Percentiles rank a stretch among this genome's conserved stretches.
Evolutionary conservation across 2,888 invertebrate genomes (phyloP).

Genomic region (Ypsolopha scabrella): DNA sequence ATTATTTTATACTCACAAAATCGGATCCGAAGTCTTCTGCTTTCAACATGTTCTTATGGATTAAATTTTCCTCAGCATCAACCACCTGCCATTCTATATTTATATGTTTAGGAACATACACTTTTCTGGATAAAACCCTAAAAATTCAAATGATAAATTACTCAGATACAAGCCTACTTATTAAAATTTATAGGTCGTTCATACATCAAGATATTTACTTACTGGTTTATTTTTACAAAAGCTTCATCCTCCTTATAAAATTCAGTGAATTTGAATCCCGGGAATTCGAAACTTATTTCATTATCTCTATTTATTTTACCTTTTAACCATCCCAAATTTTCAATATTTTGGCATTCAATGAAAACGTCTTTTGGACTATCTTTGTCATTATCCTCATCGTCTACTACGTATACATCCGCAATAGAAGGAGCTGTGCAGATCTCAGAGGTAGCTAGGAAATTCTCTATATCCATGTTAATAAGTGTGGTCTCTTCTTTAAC

Average conservation of each 20-base stretch:
- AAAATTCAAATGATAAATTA: background rate
- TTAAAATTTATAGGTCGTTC: no score
- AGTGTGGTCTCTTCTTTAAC: background rate
- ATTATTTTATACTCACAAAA: slow-evolving; percentile 22
- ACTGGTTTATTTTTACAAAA: slow-evolving; percentile 44
- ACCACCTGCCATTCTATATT: slow-evolving; percentile 36
- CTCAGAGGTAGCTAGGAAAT: slow-evolving; percentile 25
- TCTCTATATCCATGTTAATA: slow-evolving; percentile 28
- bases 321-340: slow-evolving; percentile 37
- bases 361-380: slow-evolving; percentile 22
- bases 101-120: slow-evolving; percentile 28
- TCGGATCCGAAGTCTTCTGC: slow-evolving; percentile 18
- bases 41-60: slow-evolving; percentile 14
- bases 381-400: slow-evolving; percentile 18
- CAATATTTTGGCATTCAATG: slow-evolving; percentile 36
- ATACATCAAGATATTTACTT: slow-evolving; percentile 21
- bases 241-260: slow-evolving; percentile 38
- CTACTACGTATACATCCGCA: slow-evolving; percentile 21
- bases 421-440: slow-evolving; percentile 16
- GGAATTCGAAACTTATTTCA: slow-evolving; percentile 42
- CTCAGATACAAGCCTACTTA: no score
- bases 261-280: slow-evolving; percentile 38
- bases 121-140: slow-evolving; percentile 23
- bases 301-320: slow-evolving; percentile 26
- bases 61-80: slow-evolving; percentile 17